Evolutionary conservation across 2,888 invertebrate species (phyloP).

Genomic region (Euzophera pinguis): DNA sequence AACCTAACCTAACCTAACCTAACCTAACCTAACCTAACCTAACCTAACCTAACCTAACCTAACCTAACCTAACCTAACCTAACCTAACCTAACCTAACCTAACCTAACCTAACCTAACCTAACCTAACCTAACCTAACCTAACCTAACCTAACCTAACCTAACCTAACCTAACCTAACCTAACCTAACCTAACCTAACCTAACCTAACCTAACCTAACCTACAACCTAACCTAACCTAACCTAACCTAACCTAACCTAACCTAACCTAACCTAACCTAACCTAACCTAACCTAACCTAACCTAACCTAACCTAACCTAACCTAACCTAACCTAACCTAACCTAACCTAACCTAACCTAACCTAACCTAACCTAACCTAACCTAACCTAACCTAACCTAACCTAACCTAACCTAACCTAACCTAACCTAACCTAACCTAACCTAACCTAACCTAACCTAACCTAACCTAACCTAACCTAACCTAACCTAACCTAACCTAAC

Average conservation of each 20-base stretch:
- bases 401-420: conserved; percentile 26
- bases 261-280: conserved; percentile 25
- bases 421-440: conserved; percentile 27
- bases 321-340: conserved; percentile 22
- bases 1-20: conserved; percentile 23
- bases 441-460: conserved; percentile 24
- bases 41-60: conserved; percentile 18
- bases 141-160: conserved; percentile 20
- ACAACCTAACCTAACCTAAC: conserved; percentile 25
- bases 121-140: conserved; percentile 14
- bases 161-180: conserved; percentile 20
- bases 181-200: conserved; percentile 16
- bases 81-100: conserved; percentile 21
- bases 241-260: conserved; percentile 23
- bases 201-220: conserved; percentile 13
- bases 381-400: conserved; percentile 28
- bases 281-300: conserved; percentile 14
- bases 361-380: conserved; percentile 20
- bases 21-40: conserved; percentile 24
- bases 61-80: conserved; percentile 23
- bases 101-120: conserved; percentile 8
- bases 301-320: conserved; percentile 23
- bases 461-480: conserved; percentile 25
- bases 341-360: conserved; percentile 19
- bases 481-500: conserved; percentile 22